Conservation (phyloP, 2,888 invertebrate species). For the Aphidius colemani region DNA sequence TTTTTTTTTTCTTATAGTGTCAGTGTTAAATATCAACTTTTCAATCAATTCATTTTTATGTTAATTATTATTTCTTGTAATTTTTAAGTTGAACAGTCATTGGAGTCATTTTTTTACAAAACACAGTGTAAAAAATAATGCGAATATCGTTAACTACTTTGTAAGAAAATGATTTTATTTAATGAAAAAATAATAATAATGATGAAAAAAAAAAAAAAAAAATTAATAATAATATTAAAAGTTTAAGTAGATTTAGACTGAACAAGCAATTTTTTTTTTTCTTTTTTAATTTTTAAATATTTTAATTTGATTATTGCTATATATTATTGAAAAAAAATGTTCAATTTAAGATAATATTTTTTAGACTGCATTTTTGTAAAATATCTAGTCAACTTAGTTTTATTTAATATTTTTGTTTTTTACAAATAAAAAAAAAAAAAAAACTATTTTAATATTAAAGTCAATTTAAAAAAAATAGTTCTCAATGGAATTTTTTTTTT, state of each 20-base stretch:
- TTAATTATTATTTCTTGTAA: neutral
- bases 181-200: conserved; percentile 12
- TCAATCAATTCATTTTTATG: neutral
- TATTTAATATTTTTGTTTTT: neutral
- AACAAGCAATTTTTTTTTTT: too few relatives aligned
- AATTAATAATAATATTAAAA: conserved; percentile 10
- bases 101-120: neutral
- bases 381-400: conserved; percentile 1
- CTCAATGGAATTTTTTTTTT: too few relatives aligned
- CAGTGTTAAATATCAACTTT: conserved; percentile 9
- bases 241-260: neutral
- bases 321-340: conserved; percentile 4
- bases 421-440: neutral
- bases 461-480: neutral
- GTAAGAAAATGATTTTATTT: conserved; percentile 53
- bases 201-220: conserved; percentile 8
- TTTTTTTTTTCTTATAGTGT: conserved; percentile 3
- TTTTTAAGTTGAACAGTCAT: neutral
- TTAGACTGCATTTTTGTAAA: conserved; percentile 14
- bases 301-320: conserved; percentile 8
- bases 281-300: too few relatives aligned
- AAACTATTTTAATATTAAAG: conserved; percentile 4
- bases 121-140: conserved; percentile 22
- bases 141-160: conserved; percentile 56
- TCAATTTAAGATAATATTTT: conserved; percentile 12